phyloP scores from a whole-genome alignment of 2,113 vertebrate genomes.

The Camelus bactrianus region DNA sequence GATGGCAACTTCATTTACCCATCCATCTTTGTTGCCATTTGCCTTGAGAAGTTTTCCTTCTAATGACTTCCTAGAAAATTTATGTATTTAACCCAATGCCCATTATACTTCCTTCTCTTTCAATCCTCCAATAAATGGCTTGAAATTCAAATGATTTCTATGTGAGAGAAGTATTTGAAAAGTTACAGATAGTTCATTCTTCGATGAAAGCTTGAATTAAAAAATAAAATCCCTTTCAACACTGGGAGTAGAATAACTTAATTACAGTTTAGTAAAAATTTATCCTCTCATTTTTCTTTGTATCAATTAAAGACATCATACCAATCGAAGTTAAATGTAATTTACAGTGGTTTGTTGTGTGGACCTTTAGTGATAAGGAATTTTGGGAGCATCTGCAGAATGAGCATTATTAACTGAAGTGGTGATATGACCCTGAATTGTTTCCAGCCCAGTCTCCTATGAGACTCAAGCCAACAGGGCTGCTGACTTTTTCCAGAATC shows the following conservation, averaged over 20 bases:
- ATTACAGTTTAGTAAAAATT: neutral
- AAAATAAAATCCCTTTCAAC: slow-evolving; percentile 6
- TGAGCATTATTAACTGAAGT: neutral
- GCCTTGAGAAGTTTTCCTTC: neutral
- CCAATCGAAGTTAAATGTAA: neutral
- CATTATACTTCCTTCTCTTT: neutral
- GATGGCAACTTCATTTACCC: neutral
- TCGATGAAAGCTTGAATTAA: neutral
- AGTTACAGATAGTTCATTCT: neutral
- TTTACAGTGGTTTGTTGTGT: neutral
- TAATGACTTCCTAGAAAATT: neutral
- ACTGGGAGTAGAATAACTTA: neutral
- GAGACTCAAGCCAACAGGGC: neutral
- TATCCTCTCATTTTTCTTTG: neutral
- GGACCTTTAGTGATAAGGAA: neutral
- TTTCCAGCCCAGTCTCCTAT: neutral
- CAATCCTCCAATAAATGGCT: neutral
- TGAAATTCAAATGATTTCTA: neutral
- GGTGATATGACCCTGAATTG: neutral
- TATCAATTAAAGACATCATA: neutral
- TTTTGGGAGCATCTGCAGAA: neutral
- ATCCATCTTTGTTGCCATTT: neutral
- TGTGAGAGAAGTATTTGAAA: neutral
- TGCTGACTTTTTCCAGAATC: neutral
- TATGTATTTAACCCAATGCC: neutral